These are phyloP conservation scores for Lepidurus apus DNA, from an alignment of 1,140 invertebrate genomes.

Conservation along the genomic window DNA sequence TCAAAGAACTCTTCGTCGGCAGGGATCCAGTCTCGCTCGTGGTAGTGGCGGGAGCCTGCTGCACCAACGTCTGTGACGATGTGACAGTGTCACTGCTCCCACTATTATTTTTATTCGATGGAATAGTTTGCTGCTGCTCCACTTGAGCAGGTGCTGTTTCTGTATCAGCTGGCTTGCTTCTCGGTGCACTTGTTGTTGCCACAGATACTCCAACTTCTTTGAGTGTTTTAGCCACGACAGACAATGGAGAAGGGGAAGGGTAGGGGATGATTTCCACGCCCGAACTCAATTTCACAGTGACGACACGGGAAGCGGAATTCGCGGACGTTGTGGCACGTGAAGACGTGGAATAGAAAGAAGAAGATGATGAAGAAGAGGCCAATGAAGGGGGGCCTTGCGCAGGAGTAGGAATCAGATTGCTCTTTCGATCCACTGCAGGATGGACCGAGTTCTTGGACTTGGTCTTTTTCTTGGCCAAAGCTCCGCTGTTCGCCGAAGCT, in stretches of 20 bases:
- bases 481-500: neutral
- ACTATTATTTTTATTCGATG: no score
- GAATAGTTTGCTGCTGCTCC: no score
- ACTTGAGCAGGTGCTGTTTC: no score
- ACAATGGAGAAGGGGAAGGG: no score
- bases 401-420: neutral
- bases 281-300: conserved; percentile 7
- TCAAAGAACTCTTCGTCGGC: no score
- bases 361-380: neutral
- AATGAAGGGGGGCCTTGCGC: neutral
- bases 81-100: no score
- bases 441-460: neutral
- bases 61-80: no score
- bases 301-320: neutral
- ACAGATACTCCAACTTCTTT: no score
- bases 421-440: conserved; percentile 1
- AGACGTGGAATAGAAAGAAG: neutral
- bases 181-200: no score
- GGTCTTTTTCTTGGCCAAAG: conserved; percentile 7
- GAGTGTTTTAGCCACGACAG: no score
- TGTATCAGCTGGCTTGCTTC: no score
- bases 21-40: neutral
- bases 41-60: neutral
- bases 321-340: neutral
- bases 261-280: conserved; percentile 24